These are phyloP conservation scores for Siniperca scherzeri DNA, from an alignment of 2,797 vertebrate species.

Conservation along the genomic window DNA sequence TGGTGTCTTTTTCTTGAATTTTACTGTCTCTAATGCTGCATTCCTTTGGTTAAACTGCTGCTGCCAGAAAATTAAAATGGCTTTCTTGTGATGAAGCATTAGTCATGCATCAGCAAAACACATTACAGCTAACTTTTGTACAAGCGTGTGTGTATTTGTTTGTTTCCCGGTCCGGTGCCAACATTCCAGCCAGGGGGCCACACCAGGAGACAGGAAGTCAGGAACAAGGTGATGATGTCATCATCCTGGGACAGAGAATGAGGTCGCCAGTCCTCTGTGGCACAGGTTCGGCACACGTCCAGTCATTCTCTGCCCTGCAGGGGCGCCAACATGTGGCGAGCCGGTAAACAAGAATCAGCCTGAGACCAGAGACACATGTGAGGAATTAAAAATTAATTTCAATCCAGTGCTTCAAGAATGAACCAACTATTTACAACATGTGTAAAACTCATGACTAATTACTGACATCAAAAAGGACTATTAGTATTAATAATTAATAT, in stretches of 20 bases:
- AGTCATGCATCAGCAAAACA: background rate
- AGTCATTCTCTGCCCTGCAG: constrained; percentile 1
- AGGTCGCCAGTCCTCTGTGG: constrained; percentile 25
- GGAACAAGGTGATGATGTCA: constrained; percentile 48
- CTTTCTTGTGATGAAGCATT: background rate
- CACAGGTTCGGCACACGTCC: constrained; percentile 32
- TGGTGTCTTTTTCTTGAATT: no score
- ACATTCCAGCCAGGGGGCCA: constrained; percentile 51
- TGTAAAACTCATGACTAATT: background rate
- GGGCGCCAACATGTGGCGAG: background rate
- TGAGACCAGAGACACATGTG: background rate
- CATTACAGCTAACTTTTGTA: no score
- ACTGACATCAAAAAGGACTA: background rate
- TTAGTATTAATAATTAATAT: background rate
- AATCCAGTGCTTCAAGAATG: background rate
- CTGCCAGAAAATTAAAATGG: background rate
- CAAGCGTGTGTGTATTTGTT: constrained; percentile 11
- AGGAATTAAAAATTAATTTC: background rate
- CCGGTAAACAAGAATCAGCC: no score
- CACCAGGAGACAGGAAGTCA: constrained; percentile 71
- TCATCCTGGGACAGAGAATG: constrained; percentile 38
- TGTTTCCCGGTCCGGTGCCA: constrained; percentile 39
- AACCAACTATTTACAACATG: background rate
- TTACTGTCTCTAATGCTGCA: background rate
- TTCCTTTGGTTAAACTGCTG: background rate